Percentiles rank a stretch among this genome's conserved stretches.
These are phyloP conservation scores for Phortica magna DNA, from an alignment of 2,888 invertebrate species.

Conservation along the genomic window DNA sequence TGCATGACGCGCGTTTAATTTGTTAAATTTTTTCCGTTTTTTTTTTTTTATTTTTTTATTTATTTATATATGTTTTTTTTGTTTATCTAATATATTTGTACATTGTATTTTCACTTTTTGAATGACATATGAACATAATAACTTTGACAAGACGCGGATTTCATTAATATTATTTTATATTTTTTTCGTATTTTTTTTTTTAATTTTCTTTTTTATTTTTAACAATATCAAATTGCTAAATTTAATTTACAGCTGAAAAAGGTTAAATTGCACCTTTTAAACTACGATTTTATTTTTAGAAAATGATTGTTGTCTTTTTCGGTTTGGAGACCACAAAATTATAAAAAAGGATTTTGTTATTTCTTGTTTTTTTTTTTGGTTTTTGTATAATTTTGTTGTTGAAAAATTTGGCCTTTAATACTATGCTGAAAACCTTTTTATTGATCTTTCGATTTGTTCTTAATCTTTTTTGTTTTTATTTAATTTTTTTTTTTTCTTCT, in stretches of 20 bases:
- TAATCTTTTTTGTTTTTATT: conserved; percentile 37
- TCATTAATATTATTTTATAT: conserved; percentile 40
- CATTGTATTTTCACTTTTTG: conserved; percentile 65
- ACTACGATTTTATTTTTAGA: conserved; percentile 28
- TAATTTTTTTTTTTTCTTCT: conserved; percentile 32
- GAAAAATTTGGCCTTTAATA: conserved; percentile 71
- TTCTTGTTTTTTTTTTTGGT: conserved; percentile 33
- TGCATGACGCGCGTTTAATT: conserved; percentile 4
- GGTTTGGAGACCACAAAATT: conserved; percentile 65
- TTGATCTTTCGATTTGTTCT: conserved; percentile 49
- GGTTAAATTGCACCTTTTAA: conserved; percentile 38
- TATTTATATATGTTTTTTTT: conserved; percentile 33
- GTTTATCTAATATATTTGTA: conserved; percentile 65
- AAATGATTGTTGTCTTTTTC: conserved; percentile 52
- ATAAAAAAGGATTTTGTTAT: conserved; percentile 55
- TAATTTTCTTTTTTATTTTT: conserved; percentile 46
- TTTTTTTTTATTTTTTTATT: conserved; percentile 33
- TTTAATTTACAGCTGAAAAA: conserved; percentile 45
- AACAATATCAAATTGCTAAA: conserved; percentile 57
- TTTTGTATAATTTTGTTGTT: conserved; percentile 48
- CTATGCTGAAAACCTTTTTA: conserved; percentile 65
- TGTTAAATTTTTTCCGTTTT: conserved; percentile 28
- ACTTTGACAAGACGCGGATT: conserved; percentile 70
- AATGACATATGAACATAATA: conserved; percentile 56
- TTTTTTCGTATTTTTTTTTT: conserved; percentile 40